These are phyloP conservation scores for Leptoteleia sp. DNA, from an alignment of 1,140 invertebrate genomes.

Conservation along the genomic window DNA sequence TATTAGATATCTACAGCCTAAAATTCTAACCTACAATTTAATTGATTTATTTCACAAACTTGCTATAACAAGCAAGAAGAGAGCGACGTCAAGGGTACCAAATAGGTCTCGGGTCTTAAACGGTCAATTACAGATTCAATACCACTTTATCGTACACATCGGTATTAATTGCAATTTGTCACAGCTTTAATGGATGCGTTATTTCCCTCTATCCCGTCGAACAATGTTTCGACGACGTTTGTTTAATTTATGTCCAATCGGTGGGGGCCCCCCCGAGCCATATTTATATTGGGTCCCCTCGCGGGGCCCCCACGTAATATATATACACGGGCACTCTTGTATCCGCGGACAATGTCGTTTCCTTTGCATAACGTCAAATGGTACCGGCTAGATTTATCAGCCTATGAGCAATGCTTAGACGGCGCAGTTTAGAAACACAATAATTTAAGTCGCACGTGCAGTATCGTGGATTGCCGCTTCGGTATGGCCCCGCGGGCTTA, in stretches of 20 bases:
- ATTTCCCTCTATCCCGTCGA: conserved; percentile 7
- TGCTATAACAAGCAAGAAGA: too few relatives aligned
- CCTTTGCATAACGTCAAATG: conserved; percentile 49
- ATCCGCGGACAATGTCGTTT: conserved; percentile 51
- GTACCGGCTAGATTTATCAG: conserved; percentile 50
- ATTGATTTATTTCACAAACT: too few relatives aligned
- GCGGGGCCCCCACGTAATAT: conserved; percentile 17
- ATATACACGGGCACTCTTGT: conserved; percentile 36
- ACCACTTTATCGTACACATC: conserved; percentile 1
- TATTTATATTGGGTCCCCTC: conserved; percentile 26
- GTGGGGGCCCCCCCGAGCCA: conserved; percentile 18
- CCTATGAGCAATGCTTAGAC: conserved; percentile 47
- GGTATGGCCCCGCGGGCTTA: conserved; percentile 22
- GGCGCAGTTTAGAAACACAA: conserved; percentile 50
- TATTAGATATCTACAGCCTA: too few relatives aligned
- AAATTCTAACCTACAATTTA: too few relatives aligned
- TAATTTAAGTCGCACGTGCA: conserved; percentile 50
- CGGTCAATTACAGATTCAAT: conserved; percentile 17
- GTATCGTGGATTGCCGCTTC: conserved; percentile 49
- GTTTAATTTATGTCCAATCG: conserved; percentile 35
- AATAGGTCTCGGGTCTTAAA: background rate
- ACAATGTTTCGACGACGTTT: conserved; percentile 20
- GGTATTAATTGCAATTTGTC: conserved; percentile 40
- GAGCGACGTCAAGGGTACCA: too few relatives aligned
- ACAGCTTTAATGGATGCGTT: conserved; percentile 1